Percentiles rank a stretch among this genome's conserved stretches.
phyloP scores from a whole-genome alignment of 2,797 vertebrate species.

The Lutjanus argentimaculatus region DNA sequence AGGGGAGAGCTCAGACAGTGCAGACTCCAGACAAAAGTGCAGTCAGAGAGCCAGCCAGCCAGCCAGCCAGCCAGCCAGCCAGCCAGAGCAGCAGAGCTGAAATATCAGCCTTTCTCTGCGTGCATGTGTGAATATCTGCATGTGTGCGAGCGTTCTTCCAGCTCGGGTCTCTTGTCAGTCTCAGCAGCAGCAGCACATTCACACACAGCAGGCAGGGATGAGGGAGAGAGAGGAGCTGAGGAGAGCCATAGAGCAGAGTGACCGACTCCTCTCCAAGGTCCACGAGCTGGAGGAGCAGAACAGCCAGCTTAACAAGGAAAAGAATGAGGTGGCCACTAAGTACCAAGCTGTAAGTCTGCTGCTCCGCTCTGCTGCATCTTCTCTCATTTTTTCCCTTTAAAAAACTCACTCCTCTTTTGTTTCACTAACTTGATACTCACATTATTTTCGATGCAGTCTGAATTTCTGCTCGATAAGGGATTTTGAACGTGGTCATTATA shows the following conservation, averaged over 20 bases:
- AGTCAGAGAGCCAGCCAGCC: slow-evolving; percentile 22
- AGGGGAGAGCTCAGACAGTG: slow-evolving; percentile 3
- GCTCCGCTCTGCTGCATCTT: slow-evolving; percentile 34
- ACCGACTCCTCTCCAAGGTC: slow-evolving; percentile 76
- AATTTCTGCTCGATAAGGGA: slow-evolving; percentile 72
- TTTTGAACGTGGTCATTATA: slow-evolving; percentile 71
- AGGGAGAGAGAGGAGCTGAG: slow-evolving; percentile 85
- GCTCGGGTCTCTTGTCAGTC: slow-evolving; percentile 56
- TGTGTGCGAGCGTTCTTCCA: slow-evolving; percentile 31
- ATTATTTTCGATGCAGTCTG: slow-evolving; percentile 50
- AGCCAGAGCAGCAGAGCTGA: slow-evolving; percentile 39
- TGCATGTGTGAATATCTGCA: slow-evolving; percentile 28
- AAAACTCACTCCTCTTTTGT: slow-evolving; percentile 32
- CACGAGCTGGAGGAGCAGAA: slow-evolving; percentile 81
- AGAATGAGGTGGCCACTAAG: slow-evolving; percentile 73
- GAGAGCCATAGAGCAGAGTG: slow-evolving; percentile 81
- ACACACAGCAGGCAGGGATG: slow-evolving; percentile 72
- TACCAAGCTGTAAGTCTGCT: slow-evolving; percentile 80
- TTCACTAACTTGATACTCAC: slow-evolving; percentile 42
- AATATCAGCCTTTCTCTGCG: slow-evolving; percentile 36
- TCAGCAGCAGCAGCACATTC: slow-evolving; percentile 61
- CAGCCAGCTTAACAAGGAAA: slow-evolving; percentile 73
- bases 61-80: slow-evolving; percentile 15
- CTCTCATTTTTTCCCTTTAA: slow-evolving; percentile 20
- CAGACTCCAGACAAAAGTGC: slow-evolving; percentile 38